Percentiles rank a stretch among this genome's conserved stretches.
phyloP scores from a whole-genome alignment of 1,140 invertebrate genomes.

The Helicoverpa armigera region DNA sequence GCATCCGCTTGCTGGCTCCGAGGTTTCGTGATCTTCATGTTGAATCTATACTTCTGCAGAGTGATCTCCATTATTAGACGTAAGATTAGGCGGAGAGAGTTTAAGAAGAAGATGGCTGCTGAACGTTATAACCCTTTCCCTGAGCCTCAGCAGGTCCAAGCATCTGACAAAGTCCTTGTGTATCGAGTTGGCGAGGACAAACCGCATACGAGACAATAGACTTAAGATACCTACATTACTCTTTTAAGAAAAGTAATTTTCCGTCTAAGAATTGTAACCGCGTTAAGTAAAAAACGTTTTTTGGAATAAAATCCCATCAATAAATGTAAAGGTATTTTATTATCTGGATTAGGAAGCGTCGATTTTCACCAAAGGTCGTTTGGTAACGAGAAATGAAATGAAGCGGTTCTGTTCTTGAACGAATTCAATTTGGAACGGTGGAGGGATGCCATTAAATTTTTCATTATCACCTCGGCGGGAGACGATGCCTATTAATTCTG shows the following conservation, averaged over 20 bases:
- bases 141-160: constrained; percentile 55
- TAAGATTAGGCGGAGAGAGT: constrained; percentile 65
- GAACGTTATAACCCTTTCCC: constrained; percentile 63
- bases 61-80: constrained; percentile 55
- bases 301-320: not conserved
- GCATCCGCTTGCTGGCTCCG: constrained; percentile 71
- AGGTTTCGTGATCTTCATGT: constrained; percentile 62
- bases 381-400: constrained; percentile 64
- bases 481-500: constrained; percentile 71
- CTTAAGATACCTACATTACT: no score
- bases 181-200: constrained; percentile 65
- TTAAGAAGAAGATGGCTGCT: constrained; percentile 57
- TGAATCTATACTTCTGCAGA: constrained; percentile 72
- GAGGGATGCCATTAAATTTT: constrained; percentile 70
- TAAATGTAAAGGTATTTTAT: constrained; percentile 11
- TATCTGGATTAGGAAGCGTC: constrained; percentile 5
- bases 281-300: not conserved
- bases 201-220: constrained; percentile 44
- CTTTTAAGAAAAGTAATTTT: no score
- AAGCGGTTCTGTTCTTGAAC: constrained; percentile 59
- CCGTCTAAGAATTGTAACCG: no score
- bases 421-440: constrained; percentile 70
- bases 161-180: constrained; percentile 62
- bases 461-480: constrained; percentile 69
- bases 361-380: constrained; percentile 31